Evolutionary conservation across 2,797 vertebrate species (phyloP).

Genomic region (Triplophysa yarkandensis): DNA sequence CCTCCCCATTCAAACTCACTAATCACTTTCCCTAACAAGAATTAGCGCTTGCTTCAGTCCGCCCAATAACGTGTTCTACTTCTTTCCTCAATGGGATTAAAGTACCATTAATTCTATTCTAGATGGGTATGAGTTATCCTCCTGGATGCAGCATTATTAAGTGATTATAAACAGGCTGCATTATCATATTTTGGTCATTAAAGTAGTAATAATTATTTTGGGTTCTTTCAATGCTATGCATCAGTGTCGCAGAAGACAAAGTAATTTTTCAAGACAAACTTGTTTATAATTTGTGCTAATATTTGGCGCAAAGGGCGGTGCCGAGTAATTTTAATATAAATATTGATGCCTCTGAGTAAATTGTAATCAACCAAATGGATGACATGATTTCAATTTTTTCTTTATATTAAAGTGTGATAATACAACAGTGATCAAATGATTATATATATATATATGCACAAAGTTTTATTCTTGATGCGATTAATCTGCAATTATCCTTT

Average conservation of each 20-base stretch:
- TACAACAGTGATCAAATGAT: no score
- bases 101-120: constrained; percentile 67
- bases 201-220: constrained; percentile 41
- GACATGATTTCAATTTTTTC: no score
- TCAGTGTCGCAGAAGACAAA: constrained; percentile 28
- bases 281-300: constrained; percentile 46
- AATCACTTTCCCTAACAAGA: constrained; percentile 76
- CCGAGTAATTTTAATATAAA: constrained; percentile 26
- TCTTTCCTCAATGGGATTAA: constrained; percentile 65
- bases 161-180: constrained; percentile 57
- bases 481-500: no score
- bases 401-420: no score
- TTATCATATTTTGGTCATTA: constrained; percentile 58
- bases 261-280: constrained; percentile 28
- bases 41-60: constrained; percentile 71
- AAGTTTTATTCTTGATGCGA: no score
- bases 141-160: constrained; percentile 56
- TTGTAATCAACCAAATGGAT: no score
- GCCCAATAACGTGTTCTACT: constrained; percentile 66
- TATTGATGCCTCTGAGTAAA: constrained; percentile 15
- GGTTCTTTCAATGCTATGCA: constrained; percentile 12
- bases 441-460: no score
- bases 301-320: constrained; percentile 33
- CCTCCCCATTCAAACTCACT: constrained; percentile 77
- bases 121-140: constrained; percentile 60